Evolutionary conservation across 2,888 invertebrate species (phyloP), one percentile per base, ranked within the genome.

Genomic region (Cataglyphis albicans): DNA sequence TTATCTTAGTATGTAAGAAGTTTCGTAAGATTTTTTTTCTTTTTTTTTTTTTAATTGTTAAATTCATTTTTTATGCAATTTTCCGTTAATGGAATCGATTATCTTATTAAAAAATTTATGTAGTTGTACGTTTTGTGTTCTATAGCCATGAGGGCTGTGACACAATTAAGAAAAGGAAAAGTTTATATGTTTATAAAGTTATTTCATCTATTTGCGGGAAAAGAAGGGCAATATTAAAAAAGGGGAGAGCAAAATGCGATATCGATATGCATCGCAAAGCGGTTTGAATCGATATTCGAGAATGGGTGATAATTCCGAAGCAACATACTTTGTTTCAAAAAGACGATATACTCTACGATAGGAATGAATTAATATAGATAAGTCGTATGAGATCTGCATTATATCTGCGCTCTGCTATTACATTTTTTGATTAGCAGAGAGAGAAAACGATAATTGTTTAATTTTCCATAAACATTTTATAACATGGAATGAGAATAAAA

Each of bases 1-100:
- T 52, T 99, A 99, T 95, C 96, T 97, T 95, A 98, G 98, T 95
- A 98, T 98, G 97, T 98, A 93, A 93, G 84, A 74, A 84, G 75
- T 78, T 81, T 68, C 83, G 76, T 85, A 78, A 86, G 73, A 83
- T 52, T 21, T 64, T 32, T 41, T 41, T 64, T 75, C 48, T 82
- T 41, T 21, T 32, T 41, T 74, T 21, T 35, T 32, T 57, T 21
- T 12, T 32, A 64, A 52, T 82, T 55, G 83, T 83, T 87, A 88
- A 86, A 78, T 81, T 83, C 4, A 84, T 83, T 83, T 83, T 89
- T 82, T 68, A 85, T 83, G 63, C 81, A 18, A 84, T 83, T 83
- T 55, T 74, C 55, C 70, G 57, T 86, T 75, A 82, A 81, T 44
- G 63, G 59, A 82, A 64, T 81, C 76, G 67, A 80, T 70, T 64